These are phyloP conservation scores for Tethya wilhelma DNA, from an alignment of 37 sponge, comb jelly and placozoan species.

Conservation along the genomic window DNA sequence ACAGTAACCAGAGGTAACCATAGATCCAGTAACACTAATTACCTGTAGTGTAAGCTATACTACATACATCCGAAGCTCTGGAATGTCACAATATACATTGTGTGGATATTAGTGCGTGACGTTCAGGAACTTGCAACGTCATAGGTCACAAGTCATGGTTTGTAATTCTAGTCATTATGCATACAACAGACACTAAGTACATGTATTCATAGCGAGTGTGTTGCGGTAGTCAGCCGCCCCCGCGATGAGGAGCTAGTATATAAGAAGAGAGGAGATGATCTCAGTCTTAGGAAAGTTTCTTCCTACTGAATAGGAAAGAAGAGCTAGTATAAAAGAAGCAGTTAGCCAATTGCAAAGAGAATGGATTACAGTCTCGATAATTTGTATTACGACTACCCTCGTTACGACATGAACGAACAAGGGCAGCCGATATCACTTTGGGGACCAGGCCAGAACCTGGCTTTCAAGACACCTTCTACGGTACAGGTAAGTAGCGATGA, in stretches of 20 bases:
- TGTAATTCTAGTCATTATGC: too few relatives aligned
- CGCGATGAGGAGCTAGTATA: background rate
- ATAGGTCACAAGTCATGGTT: too few relatives aligned
- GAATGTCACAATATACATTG: too few relatives aligned
- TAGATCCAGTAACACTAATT: too few relatives aligned
- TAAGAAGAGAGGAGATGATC: conserved; percentile 20
- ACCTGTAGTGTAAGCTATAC: too few relatives aligned
- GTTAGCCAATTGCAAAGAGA: background rate
- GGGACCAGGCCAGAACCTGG: conserved; percentile 33
- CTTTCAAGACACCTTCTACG: conserved; percentile 43
- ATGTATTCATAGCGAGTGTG: background rate
- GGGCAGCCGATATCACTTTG: conserved; percentile 19
- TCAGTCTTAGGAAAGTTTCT: background rate
- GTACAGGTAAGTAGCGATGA: background rate
- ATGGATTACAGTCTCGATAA: conserved; percentile 21
- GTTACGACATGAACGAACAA: background rate
- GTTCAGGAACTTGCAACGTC: too few relatives aligned
- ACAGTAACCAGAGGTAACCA: too few relatives aligned
- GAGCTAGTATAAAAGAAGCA: conserved; percentile 6
- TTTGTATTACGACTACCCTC: conserved; percentile 12
- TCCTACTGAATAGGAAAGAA: background rate
- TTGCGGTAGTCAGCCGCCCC: conserved; percentile 2
- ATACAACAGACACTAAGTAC: too few relatives aligned
- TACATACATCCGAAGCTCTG: too few relatives aligned
- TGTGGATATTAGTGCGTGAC: too few relatives aligned